A percentile compares a stretch with the other conserved stretches of the same genome.
phyloP scores from a whole-genome alignment of 1,140 invertebrate species.

The Zophobas atratus region DNA sequence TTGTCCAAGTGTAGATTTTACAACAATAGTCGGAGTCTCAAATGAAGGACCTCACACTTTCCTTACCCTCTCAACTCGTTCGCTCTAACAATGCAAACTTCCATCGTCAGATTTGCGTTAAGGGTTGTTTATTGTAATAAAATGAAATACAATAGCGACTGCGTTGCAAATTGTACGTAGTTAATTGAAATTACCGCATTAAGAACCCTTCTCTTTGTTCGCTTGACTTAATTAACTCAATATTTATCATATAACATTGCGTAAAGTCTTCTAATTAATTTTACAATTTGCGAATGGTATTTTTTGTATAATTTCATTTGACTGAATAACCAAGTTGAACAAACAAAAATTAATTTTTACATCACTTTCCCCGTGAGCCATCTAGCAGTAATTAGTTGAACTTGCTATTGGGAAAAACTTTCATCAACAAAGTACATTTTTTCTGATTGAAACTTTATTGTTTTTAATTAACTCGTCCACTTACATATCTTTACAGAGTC shows the following conservation, averaged over 20 bases:
- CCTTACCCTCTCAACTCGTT: conserved; percentile 46
- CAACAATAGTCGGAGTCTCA: conserved; percentile 1
- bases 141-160: conserved; percentile 52
- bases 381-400: conserved; percentile 54
- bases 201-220: conserved; percentile 49
- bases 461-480: conserved; percentile 55
- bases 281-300: conserved; percentile 36
- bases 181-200: conserved; percentile 54
- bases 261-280: conserved; percentile 44
- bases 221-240: conserved; percentile 51
- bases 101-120: conserved; percentile 52
- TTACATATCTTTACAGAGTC: conserved; percentile 48
- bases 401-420: conserved; percentile 54
- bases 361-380: conserved; percentile 50
- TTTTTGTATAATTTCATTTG: conserved; percentile 46
- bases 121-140: conserved; percentile 52
- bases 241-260: conserved; percentile 49
- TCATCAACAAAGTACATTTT: conserved; percentile 58
- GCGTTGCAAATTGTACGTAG: conserved; percentile 50
- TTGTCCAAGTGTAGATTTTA: conserved; percentile 7
- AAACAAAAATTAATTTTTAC: conserved; percentile 53
- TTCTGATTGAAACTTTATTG: conserved; percentile 57
- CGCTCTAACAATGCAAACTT: conserved; percentile 47
- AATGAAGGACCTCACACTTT: conserved; percentile 24
- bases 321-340: conserved; percentile 51